Evolutionary conservation across 2,888 invertebrate genomes (phyloP).

Genomic region (Caenorhabditis zanzibari): DNA sequence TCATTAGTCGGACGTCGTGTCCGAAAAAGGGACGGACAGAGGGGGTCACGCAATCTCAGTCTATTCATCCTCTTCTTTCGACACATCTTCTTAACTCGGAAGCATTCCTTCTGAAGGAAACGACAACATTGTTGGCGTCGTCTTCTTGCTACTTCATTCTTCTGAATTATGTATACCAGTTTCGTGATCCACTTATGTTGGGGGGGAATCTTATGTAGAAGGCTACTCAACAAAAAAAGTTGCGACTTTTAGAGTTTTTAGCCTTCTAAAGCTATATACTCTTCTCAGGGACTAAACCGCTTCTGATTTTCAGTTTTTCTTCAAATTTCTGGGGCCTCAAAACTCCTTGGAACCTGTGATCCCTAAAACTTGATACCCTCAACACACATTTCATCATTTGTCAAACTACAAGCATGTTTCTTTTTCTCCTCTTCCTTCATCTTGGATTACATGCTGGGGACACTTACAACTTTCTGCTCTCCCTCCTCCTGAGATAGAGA

Average conservation of each 20-base stretch:
- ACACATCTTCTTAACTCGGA: slow-evolving; percentile 28
- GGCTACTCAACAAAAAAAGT: background rate
- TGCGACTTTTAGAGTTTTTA: background rate
- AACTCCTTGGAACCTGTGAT: background rate
- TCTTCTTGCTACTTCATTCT: slow-evolving; percentile 45
- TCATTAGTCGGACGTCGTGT: slow-evolving; percentile 63
- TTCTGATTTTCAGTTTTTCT: too few relatives aligned
- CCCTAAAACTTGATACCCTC: slow-evolving; percentile 11
- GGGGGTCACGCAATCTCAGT: slow-evolving; percentile 65
- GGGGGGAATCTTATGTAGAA: background rate
- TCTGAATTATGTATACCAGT: slow-evolving; percentile 60
- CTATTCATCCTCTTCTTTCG: slow-evolving; percentile 46
- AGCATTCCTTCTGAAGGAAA: slow-evolving; percentile 41
- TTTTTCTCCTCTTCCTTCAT: slow-evolving; percentile 15
- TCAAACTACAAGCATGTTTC: slow-evolving; percentile 55
- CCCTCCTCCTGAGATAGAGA: background rate
- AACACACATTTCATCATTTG: slow-evolving; percentile 37
- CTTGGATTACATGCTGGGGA: slow-evolving; percentile 31
- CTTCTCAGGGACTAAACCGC: too few relatives aligned
- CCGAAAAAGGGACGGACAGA: slow-evolving; percentile 20
- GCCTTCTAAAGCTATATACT: too few relatives aligned
- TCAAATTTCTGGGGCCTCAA: background rate
- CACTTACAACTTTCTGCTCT: background rate
- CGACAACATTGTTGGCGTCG: background rate
- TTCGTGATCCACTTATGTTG: slow-evolving; percentile 51